Conservation (phyloP, 2,888 invertebrate species). For the Leucania comma region DNA sequence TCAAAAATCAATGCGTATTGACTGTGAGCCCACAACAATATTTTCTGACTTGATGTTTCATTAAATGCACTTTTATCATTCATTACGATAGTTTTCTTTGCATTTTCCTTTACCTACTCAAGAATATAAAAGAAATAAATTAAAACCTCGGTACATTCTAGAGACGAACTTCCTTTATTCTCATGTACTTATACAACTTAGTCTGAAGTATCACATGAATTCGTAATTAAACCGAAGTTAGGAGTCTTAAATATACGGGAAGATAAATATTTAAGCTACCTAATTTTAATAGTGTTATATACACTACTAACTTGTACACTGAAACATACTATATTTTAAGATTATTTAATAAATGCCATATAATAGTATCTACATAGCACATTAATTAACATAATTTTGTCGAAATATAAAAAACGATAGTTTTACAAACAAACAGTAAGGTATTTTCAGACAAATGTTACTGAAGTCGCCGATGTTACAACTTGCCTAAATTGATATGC, state of each 20-base stretch:
- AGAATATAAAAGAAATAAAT: conserved; percentile 10
- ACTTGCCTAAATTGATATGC: conserved; percentile 63
- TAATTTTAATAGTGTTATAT: conserved; percentile 72
- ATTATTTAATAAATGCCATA: conserved; percentile 80
- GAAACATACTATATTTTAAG: conserved; percentile 72
- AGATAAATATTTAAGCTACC: conserved; percentile 81
- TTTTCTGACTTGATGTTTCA: conserved; percentile 18
- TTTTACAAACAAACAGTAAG: conserved; percentile 37
- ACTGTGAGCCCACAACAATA: conserved; percentile 6
- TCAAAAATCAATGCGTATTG: conserved; percentile 1
- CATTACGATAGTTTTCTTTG: conserved; percentile 6
- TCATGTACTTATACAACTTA: conserved; percentile 85
- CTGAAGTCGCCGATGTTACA: conserved; percentile 41
- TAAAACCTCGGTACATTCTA: conserved; percentile 58
- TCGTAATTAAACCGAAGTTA: conserved; percentile 77
- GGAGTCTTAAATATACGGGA: conserved; percentile 71
- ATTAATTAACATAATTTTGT: conserved; percentile 64
- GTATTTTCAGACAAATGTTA: conserved; percentile 41
- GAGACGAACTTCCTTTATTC: conserved; percentile 82
- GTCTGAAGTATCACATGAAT: conserved; percentile 87
- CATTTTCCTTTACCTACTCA: background rate
- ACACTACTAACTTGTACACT: conserved; percentile 76
- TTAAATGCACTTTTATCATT: conserved; percentile 35
- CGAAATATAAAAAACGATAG: conserved; percentile 52
- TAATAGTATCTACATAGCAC: conserved; percentile 63